Conservation (phyloP, 2,113 vertebrate species). For the Misgurnus mizolepis region DNA sequence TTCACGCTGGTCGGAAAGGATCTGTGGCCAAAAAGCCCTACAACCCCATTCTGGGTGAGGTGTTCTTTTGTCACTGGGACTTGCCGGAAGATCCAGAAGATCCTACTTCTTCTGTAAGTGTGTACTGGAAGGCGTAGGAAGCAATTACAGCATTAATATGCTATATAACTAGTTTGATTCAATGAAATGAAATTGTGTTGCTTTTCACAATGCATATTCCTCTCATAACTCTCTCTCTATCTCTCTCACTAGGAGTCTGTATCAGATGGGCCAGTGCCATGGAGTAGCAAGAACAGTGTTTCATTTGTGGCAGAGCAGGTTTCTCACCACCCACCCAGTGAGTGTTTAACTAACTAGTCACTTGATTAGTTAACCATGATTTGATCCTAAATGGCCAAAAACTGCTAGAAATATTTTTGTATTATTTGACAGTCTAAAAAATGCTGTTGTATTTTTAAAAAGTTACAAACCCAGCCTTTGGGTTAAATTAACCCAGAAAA, state of each 20-base stretch:
- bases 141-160: no score
- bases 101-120: slow-evolving; percentile 61
- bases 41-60: slow-evolving; percentile 96
- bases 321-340: slow-evolving; percentile 98
- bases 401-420: no score
- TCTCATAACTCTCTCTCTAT: not conserved
- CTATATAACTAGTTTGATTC: no score
- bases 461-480: no score
- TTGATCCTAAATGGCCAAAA: no score
- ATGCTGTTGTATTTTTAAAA: no score
- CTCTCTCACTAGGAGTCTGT: slow-evolving; percentile 78
- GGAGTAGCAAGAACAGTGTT: slow-evolving; percentile 86
- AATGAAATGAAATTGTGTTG: not conserved
- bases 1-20: slow-evolving; percentile 97
- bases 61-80: slow-evolving; percentile 96
- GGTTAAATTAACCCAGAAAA: no score
- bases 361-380: not conserved
- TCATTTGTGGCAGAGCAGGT: slow-evolving; percentile 98
- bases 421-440: no score
- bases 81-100: slow-evolving; percentile 85
- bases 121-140: not conserved
- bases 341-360: slow-evolving; percentile 63
- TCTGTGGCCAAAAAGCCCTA: slow-evolving; percentile 99
- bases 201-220: not conserved
- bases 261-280: slow-evolving; percentile 91